These are phyloP conservation scores for Callitettix versicolor DNA, from an alignment of 1,140 invertebrate species.

Conservation along the genomic window DNA sequence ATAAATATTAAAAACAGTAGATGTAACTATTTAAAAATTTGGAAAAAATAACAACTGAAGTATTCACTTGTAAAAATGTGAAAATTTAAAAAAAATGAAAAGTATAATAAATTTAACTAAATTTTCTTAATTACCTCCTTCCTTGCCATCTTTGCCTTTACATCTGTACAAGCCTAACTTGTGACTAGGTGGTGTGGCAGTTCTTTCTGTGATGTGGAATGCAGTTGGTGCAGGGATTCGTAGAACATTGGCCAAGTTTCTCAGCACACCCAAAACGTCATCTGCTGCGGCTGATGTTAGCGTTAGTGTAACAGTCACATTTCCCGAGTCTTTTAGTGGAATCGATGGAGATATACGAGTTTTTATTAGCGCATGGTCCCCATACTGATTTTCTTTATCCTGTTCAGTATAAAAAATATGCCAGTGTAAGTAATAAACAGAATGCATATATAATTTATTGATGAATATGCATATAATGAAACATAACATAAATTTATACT, in stretches of 20 bases:
- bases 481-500: too few relatives aligned
- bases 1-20: too few relatives aligned
- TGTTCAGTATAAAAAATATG: too few relatives aligned
- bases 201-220: conserved; percentile 74
- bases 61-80: too few relatives aligned
- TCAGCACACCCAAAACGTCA: conserved; percentile 81
- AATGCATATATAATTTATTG: too few relatives aligned
- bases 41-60: too few relatives aligned
- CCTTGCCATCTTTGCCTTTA: conserved; percentile 74
- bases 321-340: conserved; percentile 59
- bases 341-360: conserved; percentile 37
- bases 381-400: conserved; percentile 27
- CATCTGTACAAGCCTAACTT: conserved; percentile 68
- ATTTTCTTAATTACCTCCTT: conserved; percentile 43
- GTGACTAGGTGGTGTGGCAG: conserved; percentile 64
- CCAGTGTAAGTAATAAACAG: too few relatives aligned
- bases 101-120: too few relatives aligned
- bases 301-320: conserved; percentile 88
- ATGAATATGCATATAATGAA: too few relatives aligned
- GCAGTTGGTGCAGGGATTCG: conserved; percentile 78
- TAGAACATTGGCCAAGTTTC: conserved; percentile 77
- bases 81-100: too few relatives aligned
- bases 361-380: conserved; percentile 18
- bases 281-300: conserved; percentile 79
- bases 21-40: too few relatives aligned